Evolutionary conservation across 92 coral and sea anemone species (phyloP).

Genomic region (Palythoa caribaeorum): DNA sequence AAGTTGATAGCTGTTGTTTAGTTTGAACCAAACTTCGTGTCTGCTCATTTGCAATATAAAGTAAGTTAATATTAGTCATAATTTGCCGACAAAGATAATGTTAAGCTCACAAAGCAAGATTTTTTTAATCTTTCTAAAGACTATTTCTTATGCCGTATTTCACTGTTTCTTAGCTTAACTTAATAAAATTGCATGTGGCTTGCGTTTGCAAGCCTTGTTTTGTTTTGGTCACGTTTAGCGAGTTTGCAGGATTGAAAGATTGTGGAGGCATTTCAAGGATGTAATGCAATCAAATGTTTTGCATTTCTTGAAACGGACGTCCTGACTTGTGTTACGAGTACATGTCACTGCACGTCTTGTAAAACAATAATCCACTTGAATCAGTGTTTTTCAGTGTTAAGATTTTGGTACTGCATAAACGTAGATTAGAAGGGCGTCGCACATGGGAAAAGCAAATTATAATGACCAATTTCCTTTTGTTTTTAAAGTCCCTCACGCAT

Average conservation of each 20-base stretch:
- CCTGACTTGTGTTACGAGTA: background rate
- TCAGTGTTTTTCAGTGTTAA: background rate
- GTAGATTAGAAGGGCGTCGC: background rate
- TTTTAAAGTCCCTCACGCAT: background rate
- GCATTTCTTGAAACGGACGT: background rate
- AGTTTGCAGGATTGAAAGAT: background rate
- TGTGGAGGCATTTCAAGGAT: background rate
- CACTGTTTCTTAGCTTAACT: too few relatives aligned
- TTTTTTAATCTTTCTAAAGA: background rate
- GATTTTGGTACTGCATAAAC: background rate
- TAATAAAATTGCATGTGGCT: background rate
- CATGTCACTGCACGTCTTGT: background rate
- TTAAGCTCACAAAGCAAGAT: background rate
- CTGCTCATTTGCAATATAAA: background rate
- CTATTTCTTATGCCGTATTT: too few relatives aligned
- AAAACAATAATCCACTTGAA: background rate
- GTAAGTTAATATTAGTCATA: background rate
- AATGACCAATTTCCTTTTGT: background rate
- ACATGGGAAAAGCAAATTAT: background rate
- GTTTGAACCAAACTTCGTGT: background rate
- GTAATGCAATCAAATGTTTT: background rate
- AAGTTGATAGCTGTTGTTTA: background rate
- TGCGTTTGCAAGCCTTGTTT: background rate
- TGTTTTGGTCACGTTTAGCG: background rate
- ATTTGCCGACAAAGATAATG: background rate